Conservation (phyloP, 2,113 vertebrate species). For the Erpornis zantholeuca region DNA sequence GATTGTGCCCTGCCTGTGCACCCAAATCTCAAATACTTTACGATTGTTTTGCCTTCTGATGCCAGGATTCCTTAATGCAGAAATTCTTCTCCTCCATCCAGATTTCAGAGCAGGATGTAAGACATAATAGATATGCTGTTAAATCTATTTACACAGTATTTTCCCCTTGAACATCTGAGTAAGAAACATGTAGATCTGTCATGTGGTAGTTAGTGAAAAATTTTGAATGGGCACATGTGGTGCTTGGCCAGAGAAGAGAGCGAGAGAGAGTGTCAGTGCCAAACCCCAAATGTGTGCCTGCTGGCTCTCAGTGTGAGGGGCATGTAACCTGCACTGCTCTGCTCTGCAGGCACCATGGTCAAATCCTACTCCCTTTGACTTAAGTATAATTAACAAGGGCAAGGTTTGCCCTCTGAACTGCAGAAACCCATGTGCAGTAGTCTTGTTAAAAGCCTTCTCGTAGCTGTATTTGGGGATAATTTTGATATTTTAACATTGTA, state of each 20-base stretch:
- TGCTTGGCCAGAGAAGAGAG: neutral
- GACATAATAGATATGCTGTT: neutral
- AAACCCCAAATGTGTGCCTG: neutral
- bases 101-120: neutral
- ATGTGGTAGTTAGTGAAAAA: neutral
- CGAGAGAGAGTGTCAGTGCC: neutral
- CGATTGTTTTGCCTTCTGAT: neutral
- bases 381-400: slow-evolving; percentile 3
- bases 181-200: neutral
- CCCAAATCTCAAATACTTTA: neutral
- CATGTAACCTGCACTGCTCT: neutral
- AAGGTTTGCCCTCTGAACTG: slow-evolving; percentile 18
- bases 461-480: slow-evolving; percentile 11
- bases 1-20: neutral
- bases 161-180: neutral
- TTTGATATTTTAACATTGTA: slow-evolving; percentile 43
- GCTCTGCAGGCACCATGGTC: neutral
- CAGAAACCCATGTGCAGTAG: neutral
- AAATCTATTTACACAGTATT: neutral
- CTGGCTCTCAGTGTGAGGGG: neutral
- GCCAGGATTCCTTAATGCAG: neutral
- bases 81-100: neutral
- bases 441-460: neutral
- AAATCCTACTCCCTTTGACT: neutral
- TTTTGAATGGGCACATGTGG: neutral